These are phyloP conservation scores for Urechis unicinctus DNA, from an alignment of 2,888 invertebrate genomes.

Conservation along the genomic window DNA sequence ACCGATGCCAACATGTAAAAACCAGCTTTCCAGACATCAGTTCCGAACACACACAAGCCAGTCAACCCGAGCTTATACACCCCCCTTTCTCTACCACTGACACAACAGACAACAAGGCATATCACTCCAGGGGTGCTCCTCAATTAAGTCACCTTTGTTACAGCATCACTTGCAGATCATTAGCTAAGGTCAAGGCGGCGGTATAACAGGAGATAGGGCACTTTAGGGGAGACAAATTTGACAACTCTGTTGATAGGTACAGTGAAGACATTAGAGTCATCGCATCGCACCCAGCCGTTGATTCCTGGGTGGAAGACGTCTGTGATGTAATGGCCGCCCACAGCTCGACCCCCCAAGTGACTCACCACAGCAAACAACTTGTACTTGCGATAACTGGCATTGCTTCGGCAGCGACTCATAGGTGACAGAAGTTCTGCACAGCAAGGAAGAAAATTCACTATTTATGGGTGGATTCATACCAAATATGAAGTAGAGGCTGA, in stretches of 20 bases:
- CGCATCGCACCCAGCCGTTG: conserved; percentile 81
- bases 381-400: conserved; percentile 76
- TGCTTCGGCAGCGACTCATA: background rate
- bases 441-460: conserved; percentile 4
- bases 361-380: conserved; percentile 93
- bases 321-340: conserved; percentile 90
- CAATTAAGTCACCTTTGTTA: too few species aligned
- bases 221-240: conserved; percentile 75
- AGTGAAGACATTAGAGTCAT: conserved; percentile 78
- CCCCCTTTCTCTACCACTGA: too few species aligned
- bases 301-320: conserved; percentile 88
- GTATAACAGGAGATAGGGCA: conserved; percentile 93
- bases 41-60: too few species aligned
- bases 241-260: conserved; percentile 74
- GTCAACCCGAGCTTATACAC: too few species aligned
- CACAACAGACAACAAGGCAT: too few species aligned
- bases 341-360: conserved; percentile 91
- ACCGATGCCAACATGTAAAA: too few species aligned
- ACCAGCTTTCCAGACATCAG: too few species aligned
- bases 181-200: conserved; percentile 64
- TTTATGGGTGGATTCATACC: background rate
- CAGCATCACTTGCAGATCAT: too few species aligned
- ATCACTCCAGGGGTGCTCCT: too few species aligned
- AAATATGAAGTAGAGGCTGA: too few species aligned
- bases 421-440: conserved; percentile 70